Evolutionary conservation across 2,797 vertebrate species (phyloP).

Genomic region (Carcharodon carcharias): DNA sequence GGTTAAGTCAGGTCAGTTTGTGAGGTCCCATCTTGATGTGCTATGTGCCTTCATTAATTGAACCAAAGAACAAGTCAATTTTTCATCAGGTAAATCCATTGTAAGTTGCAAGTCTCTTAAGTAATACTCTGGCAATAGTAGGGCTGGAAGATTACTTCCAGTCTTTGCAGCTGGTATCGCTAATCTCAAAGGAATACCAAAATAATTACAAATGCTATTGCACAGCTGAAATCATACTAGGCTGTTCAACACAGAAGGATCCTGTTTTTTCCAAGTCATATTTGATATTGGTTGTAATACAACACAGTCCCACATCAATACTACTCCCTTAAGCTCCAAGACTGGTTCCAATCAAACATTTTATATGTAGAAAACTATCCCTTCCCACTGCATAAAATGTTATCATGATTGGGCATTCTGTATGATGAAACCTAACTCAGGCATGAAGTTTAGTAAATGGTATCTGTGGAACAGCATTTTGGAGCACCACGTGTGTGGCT

Average conservation of each 20-base stretch:
- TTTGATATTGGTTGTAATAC: constrained; percentile 2
- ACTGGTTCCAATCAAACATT: constrained; percentile 25
- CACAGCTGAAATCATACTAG: constrained; percentile 32
- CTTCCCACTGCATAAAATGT: background rate
- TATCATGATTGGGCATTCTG: background rate
- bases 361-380: constrained; percentile 4
- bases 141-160: background rate
- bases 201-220: constrained; percentile 15
- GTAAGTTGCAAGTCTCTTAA: background rate
- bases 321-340: constrained; percentile 13
- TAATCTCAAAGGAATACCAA: constrained; percentile 14
- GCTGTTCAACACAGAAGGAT: background rate
- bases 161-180: constrained; percentile 21
- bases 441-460: background rate
- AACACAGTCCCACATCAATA: background rate
- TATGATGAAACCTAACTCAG: background rate
- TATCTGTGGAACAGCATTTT: background rate
- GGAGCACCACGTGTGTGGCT: background rate
- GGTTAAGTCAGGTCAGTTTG: constrained; percentile 1
- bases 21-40: background rate
- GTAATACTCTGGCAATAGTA: background rate
- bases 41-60: background rate
- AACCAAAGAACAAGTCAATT: constrained; percentile 10
- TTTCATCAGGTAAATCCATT: constrained; percentile 20
- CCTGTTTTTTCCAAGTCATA: background rate